These are phyloP conservation scores for Geopemphigus sp. DNA, from an alignment of 1,140 invertebrate genomes.

Conservation along the genomic window DNA sequence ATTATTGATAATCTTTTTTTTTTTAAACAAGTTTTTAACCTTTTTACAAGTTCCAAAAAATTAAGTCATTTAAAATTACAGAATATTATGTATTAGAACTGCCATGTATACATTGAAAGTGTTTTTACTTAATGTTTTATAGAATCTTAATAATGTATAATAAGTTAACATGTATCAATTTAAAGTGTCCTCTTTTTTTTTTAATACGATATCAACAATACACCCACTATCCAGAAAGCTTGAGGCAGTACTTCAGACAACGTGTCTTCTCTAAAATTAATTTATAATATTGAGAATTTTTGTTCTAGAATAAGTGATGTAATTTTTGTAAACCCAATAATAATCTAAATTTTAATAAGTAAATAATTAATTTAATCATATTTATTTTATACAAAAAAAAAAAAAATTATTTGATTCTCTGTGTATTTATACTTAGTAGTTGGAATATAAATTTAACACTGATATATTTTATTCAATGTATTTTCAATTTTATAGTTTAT, in stretches of 20 bases:
- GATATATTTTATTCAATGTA: not conserved
- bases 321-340: not conserved
- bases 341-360: no score
- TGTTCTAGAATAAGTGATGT: not conserved
- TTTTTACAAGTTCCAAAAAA: not conserved
- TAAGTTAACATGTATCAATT: no score
- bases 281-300: no score
- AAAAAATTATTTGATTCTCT: not conserved
- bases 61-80: not conserved
- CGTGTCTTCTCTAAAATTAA: no score
- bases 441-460: not conserved
- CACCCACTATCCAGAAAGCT: no score
- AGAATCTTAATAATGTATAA: no score
- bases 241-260: no score
- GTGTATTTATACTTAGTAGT: not conserved
- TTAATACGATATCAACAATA: no score
- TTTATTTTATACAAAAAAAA: not conserved
- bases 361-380: not conserved
- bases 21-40: not conserved
- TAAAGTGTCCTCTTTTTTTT: not conserved
- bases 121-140: no score
- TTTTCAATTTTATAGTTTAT: conserved; percentile 3
- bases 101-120: not conserved
- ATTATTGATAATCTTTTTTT: not conserved
- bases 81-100: not conserved